Percentiles rank a stretch among this genome's conserved stretches.
Conservation (phyloP, 1,140 invertebrate genomes). For the Trachymyrmex septentrionalis region DNA sequence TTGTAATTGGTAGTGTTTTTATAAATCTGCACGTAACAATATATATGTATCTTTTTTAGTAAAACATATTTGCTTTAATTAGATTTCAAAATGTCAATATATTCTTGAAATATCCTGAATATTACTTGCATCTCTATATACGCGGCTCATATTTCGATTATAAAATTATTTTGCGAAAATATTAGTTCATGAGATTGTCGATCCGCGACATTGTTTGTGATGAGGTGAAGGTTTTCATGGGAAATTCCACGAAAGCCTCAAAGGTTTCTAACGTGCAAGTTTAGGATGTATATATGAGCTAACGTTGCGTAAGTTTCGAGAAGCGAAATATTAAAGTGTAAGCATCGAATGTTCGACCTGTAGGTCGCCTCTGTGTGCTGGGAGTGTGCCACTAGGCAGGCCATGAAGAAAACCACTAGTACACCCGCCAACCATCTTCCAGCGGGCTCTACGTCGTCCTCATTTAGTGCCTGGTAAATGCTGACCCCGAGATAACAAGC, state of each 20-base stretch:
- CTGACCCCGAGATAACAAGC: slow-evolving; percentile 84
- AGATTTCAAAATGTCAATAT: background rate
- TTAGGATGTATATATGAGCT: slow-evolving; percentile 10
- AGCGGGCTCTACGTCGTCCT: slow-evolving; percentile 77
- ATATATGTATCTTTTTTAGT: background rate
- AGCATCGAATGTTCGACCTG: slow-evolving; percentile 78
- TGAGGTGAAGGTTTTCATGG: background rate
- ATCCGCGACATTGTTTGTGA: background rate
- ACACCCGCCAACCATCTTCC: slow-evolving; percentile 81
- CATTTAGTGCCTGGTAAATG: slow-evolving; percentile 81
- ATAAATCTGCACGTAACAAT: background rate
- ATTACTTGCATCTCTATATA: background rate
- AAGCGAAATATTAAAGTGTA: background rate
- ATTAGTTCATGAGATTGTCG: background rate
- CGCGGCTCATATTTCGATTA: background rate
- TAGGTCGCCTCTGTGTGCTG: slow-evolving; percentile 96
- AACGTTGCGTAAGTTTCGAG: slow-evolving; percentile 11
- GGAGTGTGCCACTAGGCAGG: slow-evolving; percentile 89
- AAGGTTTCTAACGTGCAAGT: slow-evolving; percentile 22
- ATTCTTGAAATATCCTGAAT: background rate
- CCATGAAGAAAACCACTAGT: slow-evolving; percentile 82
- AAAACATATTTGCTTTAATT: background rate
- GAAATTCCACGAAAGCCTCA: slow-evolving; percentile 32
- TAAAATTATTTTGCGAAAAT: slow-evolving; percentile 13
- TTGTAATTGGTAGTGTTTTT: background rate